Base-by-base conservation (phyloP, 23 tunicate genomes). In the Diplosoma virens region DNA sequence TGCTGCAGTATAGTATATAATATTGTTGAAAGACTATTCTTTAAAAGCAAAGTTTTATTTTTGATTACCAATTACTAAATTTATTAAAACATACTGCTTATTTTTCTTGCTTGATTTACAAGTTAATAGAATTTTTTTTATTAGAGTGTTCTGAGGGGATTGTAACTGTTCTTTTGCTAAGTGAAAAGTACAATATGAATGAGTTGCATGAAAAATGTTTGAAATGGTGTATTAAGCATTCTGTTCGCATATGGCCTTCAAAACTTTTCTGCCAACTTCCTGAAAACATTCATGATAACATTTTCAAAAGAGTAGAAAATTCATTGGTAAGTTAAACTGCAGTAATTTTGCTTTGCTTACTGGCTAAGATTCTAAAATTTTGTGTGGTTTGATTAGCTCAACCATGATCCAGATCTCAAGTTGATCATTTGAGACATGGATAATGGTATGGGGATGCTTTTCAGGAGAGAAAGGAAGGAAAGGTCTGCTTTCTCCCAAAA, bases 201-300 rank as follows among this genome's bases (percentile, higher is more conserved):
- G 30, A 65, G 4, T 45, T 78, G 1, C 24, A 32, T 1, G 28
- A 48, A 1, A 61, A 78, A 47, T 78, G 83, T 63, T 30, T 78
- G 37, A 30, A 60, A 60, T 78, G 83, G 83, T 64, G 64, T 32
- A 31, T 32, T 20, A 47, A 78, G 25, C 72, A 78, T 65, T 28
- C 65, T 11, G 35, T 16, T 45, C 52, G 55, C n/a, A 11, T 64
- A 5, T 78, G 83, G 83, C 83, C 70, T 7, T 64, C 74, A 3
- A 65, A 65, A 58, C 20, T 7, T 2, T 78, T 78, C 48, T 78
- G 53, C 30, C 45, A 47, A 18, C 33, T 78, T 25, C 63, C 83
- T 3, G n/a, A 48, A 22, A 27, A 14, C 14, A 47, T 48, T 3
- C 78, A 3, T 4, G 20, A 72, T 1, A 2, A 25, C 9, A 9